Conservation (phyloP, 35 echinoderm and acorn worm genomes). For the Holothuria glaberrima region DNA sequence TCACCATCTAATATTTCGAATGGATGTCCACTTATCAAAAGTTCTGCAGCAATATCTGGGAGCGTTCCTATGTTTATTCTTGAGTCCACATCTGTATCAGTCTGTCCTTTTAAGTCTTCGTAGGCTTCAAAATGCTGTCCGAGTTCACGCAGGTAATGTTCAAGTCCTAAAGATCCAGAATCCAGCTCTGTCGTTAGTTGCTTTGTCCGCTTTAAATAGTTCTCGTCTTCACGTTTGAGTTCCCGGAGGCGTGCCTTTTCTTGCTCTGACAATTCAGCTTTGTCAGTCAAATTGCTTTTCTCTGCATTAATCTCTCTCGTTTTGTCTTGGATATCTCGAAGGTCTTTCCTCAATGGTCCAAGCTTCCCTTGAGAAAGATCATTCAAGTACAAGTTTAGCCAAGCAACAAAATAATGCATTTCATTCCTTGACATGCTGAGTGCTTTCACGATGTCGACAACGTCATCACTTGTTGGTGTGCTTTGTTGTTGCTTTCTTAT, state of each 20-base stretch:
- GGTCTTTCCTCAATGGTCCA: neutral
- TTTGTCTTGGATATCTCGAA: conserved; percentile 6
- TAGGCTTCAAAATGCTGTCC: conserved; percentile 38
- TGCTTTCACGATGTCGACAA: neutral
- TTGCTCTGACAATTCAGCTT: neutral
- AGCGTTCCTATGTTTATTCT: neutral
- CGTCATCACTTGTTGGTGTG: neutral
- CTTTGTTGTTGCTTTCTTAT: neutral
- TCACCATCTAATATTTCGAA: conserved; percentile 52
- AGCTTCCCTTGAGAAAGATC: conserved; percentile 6
- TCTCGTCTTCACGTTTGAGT: neutral
- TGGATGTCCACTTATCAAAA: conserved; percentile 44
- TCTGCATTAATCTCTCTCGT: neutral
- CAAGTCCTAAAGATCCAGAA: conserved; percentile 23
- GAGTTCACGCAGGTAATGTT: conserved; percentile 44
- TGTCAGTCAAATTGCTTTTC: conserved; percentile 14
- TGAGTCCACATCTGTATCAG: neutral
- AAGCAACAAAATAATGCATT: conserved; percentile 7
- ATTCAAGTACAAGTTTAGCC: conserved; percentile 40
- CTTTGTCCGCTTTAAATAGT: neutral
- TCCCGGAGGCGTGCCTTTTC: neutral
- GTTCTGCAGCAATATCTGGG: conserved; percentile 30
- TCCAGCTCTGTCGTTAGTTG: neutral
- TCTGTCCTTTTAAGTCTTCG: neutral
- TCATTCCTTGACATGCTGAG: neutral